phyloP scores from a whole-genome alignment of 1,140 invertebrate genomes.

The Delia radicum region DNA sequence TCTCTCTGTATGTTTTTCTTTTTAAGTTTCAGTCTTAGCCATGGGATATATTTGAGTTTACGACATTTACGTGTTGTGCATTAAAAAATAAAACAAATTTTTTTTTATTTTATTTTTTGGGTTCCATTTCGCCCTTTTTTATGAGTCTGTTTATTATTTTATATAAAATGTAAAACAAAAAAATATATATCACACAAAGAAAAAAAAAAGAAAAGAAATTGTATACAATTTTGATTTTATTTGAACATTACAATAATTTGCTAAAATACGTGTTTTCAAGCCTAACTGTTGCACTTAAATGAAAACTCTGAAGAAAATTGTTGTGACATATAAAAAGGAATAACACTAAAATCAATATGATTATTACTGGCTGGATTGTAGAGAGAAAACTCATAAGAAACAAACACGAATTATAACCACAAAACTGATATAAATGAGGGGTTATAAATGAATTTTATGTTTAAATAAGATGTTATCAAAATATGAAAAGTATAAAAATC shows the following conservation, averaged over 20 bases:
- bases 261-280: not conserved
- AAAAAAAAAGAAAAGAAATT: too few relatives aligned
- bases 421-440: not conserved
- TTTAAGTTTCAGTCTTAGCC: not conserved
- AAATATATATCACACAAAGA: too few relatives aligned
- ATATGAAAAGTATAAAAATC: not conserved
- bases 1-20: not conserved
- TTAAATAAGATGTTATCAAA: not conserved
- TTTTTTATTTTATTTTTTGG: not conserved
- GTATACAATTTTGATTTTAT: conserved; percentile 1
- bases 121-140: not conserved
- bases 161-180: too few relatives aligned
- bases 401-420: not conserved
- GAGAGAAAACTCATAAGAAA: too few relatives aligned
- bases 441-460: not conserved
- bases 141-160: too few relatives aligned
- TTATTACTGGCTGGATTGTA: not conserved
- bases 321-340: not conserved
- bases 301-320: not conserved
- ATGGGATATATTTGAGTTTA: conserved; percentile 4
- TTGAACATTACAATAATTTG: conserved; percentile 14
- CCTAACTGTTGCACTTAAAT: conserved; percentile 17
- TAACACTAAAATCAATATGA: conserved; percentile 4
- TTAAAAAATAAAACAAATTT: not conserved
- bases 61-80: conserved; percentile 18